Evolutionary conservation across 2,797 vertebrate species (phyloP), one percentile per base, ranked within the genome.

Genomic region (Miichthys miiuy): DNA sequence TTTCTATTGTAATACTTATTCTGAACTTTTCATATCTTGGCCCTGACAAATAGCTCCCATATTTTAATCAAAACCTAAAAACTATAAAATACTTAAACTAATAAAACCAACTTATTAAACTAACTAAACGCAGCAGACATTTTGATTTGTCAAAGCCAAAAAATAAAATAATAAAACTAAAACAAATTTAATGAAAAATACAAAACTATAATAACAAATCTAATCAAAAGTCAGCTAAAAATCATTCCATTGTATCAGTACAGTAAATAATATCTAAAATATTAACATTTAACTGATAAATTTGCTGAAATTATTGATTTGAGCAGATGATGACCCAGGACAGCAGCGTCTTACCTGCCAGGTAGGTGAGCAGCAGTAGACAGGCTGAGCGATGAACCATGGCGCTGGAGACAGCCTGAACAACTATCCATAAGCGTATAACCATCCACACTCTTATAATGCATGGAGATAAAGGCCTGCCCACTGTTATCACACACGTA

Each of bases 351-450:
- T 77, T 82, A 89, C 85, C 84, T 77, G 83, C 21, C 78, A 81
- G 78, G 54, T 77, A 86, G 64, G 17, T 81, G 83, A 89, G 77
- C 62, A 79, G 51, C 42, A 79, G 70, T 57, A 50, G 61, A 52
- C 14, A 9, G 41, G 64, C 41, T 8, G 48, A 38, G 23, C 13
- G 47, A 61, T 34, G 75, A 63, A 71, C 68, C 82, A 90, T 88
- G 56, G n/a, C 72, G 58, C 62, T 20, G n/a, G 27, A 60, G 61
- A 27, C 50, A 46, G 21, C 23, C 51, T 13, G 14, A 21, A 13
- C 20, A 6, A 16, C 27, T 61, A 5, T 6, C 60, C 11, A 5
- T 41, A 3, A 27, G 48, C 25, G 8, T 44, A 46, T 60, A 42
- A 44, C n/a, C 50, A 54, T 34, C 17, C 14, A 17, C 56, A 38